phyloP scores from a whole-genome alignment of 23 tunicate genomes.

The Botrylloides violaceus region DNA sequence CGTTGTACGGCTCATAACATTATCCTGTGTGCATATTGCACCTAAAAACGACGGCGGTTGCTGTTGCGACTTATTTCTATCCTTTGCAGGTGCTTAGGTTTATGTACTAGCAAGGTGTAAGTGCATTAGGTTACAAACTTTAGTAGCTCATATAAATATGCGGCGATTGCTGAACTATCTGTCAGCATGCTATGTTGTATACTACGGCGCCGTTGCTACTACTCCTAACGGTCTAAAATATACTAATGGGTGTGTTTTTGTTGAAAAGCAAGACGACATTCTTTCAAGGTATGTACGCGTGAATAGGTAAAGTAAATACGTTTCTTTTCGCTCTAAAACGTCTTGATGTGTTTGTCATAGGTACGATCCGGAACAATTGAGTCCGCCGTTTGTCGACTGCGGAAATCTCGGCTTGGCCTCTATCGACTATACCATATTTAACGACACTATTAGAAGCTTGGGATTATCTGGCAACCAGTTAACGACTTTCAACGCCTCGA shows the following conservation, averaged over 20 bases:
- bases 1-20: no score
- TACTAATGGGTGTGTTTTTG: neutral
- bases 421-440: neutral
- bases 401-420: neutral
- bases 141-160: neutral
- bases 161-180: neutral
- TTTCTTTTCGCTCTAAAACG: no score
- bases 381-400: neutral
- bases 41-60: no score
- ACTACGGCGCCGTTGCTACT: no score
- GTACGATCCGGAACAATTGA: no score
- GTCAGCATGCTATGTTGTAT: neutral
- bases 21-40: no score
- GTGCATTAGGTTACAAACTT: no score
- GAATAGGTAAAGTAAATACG: no score
- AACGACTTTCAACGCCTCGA: neutral
- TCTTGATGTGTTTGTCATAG: no score
- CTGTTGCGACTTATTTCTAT: no score
- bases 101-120: no score
- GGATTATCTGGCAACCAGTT: neutral
- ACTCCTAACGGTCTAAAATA: neutral
- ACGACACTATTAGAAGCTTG: neutral
- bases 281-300: neutral
- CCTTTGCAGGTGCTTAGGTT: no score
- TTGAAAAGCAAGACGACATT: neutral